Conservation (phyloP, 2,797 vertebrate species). For the Nannoperca obscura region DNA sequence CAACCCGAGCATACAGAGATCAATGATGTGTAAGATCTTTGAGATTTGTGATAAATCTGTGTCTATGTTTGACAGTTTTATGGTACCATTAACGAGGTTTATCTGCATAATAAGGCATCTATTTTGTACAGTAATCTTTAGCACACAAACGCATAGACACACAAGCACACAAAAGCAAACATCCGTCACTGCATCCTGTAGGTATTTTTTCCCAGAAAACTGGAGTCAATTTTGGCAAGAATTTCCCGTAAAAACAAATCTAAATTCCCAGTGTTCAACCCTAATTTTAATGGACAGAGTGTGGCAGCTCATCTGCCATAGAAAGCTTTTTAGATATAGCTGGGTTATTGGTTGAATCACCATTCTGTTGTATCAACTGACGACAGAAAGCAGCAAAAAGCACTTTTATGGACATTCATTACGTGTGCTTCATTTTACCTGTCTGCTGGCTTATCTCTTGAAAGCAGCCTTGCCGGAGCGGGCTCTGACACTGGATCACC, state of each 20-base stretch:
- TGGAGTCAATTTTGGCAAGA: conserved; percentile 10
- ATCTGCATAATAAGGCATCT: not conserved
- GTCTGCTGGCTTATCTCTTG: conserved; percentile 71
- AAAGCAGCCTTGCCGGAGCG: conserved; percentile 61
- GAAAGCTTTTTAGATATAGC: conserved; percentile 35
- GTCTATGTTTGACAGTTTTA: conserved; percentile 4
- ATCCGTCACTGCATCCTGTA: not conserved
- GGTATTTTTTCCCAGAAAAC: conserved; percentile 31
- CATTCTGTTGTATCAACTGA: conserved; percentile 56
- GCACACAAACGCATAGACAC: not conserved
- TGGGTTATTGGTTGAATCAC: conserved; percentile 49
- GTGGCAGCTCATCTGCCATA: conserved; percentile 37
- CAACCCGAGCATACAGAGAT: no score
- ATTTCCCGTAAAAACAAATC: conserved; percentile 33
- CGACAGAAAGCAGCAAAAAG: conserved; percentile 58
- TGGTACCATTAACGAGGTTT: conserved; percentile 1
- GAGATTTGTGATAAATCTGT: not conserved
- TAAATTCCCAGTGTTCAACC: conserved; percentile 9
- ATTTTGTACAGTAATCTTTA: not conserved
- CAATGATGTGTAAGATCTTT: no score
- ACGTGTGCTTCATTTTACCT: conserved; percentile 72
- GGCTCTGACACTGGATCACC: conserved; percentile 71
- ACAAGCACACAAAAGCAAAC: not conserved
- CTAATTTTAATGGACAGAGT: conserved; percentile 53
- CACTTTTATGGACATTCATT: conserved; percentile 70